Evolutionary conservation across 2,113 vertebrate genomes (phyloP).

Genomic region (Tiliqua scincoides): DNA sequence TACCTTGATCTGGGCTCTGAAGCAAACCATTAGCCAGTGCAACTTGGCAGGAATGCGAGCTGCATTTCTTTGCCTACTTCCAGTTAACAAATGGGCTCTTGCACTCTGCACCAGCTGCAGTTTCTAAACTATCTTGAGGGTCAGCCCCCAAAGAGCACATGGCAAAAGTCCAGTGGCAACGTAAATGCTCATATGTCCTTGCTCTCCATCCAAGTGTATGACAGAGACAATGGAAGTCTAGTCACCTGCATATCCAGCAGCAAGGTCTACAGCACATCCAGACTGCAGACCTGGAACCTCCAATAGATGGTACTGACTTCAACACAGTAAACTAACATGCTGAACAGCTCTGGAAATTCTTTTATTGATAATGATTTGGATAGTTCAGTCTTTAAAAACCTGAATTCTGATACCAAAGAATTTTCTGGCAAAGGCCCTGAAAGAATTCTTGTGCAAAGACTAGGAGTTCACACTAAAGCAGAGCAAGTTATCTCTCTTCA

Average conservation of each 20-base stretch:
- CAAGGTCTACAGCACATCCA: background rate
- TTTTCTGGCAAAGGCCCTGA: background rate
- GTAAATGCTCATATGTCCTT: no score
- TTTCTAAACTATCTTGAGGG: no score
- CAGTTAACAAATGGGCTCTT: no score
- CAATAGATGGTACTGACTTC: no score
- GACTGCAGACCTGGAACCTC: background rate
- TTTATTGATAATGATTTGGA: accelerated
- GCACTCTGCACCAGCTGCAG: no score
- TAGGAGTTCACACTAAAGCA: background rate
- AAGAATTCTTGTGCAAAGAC: background rate
- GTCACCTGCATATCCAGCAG: background rate
- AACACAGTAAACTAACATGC: background rate
- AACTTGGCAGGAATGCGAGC: background rate
- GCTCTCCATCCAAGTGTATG: background rate
- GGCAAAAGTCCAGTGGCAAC: no score
- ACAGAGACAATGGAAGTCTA: background rate
- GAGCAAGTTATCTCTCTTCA: background rate
- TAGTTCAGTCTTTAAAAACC: background rate
- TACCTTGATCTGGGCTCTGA: background rate
- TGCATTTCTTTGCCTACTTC: no score
- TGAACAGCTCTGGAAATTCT: background rate
- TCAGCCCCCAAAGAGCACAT: no score
- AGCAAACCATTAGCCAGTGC: background rate
- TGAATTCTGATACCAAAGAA: background rate